Base-by-base conservation (phyloP, 2,797 vertebrate species). In the Scomberomorus guttatus region DNA sequence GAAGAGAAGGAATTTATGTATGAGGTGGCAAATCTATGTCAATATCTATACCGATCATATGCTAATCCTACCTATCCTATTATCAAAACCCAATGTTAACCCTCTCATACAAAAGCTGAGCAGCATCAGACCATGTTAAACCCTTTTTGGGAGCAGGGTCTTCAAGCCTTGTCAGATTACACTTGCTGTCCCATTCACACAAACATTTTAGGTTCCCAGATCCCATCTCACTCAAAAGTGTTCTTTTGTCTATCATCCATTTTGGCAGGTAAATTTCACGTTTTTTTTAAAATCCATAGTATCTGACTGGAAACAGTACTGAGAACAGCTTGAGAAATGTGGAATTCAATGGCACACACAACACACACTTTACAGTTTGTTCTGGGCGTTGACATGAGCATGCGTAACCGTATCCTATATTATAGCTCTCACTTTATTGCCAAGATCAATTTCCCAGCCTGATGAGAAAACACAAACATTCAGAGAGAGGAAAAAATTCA, bases 41-140 rank as follows among this genome's bases (percentile, higher is more conserved):
- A 44, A 54, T 67, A 77, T 60, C 44, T 65, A n/a, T 11, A 66
- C 22, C 69, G 60, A 67, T 65, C 66, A 34, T 25, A 10, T n/a
- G 14, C 63, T 77, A 70, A 82, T 77, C 66, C 56, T 14, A 52
- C 14, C 10, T 32, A 22, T 65, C 25, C 7, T 29, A 61, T 62
- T 72, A 87, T 22, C n/a, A 14, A 77, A 84, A 82, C 42, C 42
- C 20, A 57, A 22, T 14, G 27, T 64, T 82, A 63, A 44, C 13
- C 22, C 61, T 15, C 22, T 70, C n/a, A n/a, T 44, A 27, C 14
- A 7, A 65, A 80, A 77, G 44, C 46, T 58, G 52, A 74, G 55
- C 32, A 13, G 34, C 6, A 32, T 60, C 20, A 5, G 27, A 64
- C 39, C 6, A 34, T 46, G 44, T 34, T 54, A 15, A 72, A 80